Percentiles rank a stretch among this genome's conserved stretches.
Conservation (phyloP, 92 coral and sea anemone species). For the Parazoanthus atlanticus region DNA sequence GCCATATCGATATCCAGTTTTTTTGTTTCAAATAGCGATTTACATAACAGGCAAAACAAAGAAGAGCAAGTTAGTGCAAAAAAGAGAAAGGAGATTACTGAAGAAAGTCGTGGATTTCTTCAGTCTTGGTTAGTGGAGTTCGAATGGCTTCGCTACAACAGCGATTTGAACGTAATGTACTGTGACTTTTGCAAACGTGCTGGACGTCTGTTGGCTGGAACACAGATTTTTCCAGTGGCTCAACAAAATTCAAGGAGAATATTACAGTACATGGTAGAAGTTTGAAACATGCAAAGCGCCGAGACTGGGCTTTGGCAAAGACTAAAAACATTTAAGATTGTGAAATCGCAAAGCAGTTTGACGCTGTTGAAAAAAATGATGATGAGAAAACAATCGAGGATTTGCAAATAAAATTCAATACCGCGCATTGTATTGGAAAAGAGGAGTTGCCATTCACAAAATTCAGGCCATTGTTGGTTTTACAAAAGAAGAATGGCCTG, state of each 20-base stretch:
- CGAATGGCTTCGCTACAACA: neutral
- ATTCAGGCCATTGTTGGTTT: neutral
- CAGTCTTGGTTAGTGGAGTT: neutral
- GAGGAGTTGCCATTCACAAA: constrained; percentile 10
- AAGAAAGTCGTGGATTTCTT: neutral
- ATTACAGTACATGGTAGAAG: neutral
- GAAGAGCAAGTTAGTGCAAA: neutral
- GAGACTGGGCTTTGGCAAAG: neutral
- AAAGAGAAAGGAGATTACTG: neutral
- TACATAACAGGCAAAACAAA: neutral
- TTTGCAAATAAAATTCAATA: constrained; percentile 16
- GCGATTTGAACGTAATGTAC: too few relatives aligned
- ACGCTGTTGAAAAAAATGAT: neutral
- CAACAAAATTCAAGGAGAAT: neutral
- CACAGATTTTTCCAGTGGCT: neutral
- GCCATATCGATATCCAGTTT: neutral
- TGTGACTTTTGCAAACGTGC: too few relatives aligned
- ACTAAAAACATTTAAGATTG: neutral
- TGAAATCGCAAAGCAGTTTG: neutral
- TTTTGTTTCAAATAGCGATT: neutral
- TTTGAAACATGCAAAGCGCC: constrained; percentile 3
- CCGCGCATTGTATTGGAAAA: constrained; percentile 12
- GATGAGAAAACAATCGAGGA: neutral
- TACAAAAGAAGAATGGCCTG: constrained; percentile 21
- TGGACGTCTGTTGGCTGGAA: too few relatives aligned